Conservation (phyloP, 2,113 vertebrate species). For the Odocoileus hemionus region DNA sequence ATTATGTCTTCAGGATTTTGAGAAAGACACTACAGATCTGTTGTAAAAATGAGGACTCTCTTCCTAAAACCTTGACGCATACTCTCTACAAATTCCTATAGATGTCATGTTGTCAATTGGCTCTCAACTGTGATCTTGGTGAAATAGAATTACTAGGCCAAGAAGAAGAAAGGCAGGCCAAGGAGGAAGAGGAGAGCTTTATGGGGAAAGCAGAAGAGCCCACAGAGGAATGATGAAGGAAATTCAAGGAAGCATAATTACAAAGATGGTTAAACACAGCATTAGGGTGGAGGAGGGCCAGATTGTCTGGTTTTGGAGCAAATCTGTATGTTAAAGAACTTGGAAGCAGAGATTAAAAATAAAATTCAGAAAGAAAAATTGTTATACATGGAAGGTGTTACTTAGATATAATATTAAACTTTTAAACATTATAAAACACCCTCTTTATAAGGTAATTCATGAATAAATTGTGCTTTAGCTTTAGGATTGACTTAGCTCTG, state of each 20-base stretch:
- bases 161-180: background rate
- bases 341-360: slow-evolving; percentile 11
- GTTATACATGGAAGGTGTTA: slow-evolving; percentile 6
- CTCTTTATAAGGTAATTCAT: slow-evolving; percentile 40
- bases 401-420: slow-evolving; percentile 32
- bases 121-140: slow-evolving; percentile 5
- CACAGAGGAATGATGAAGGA: background rate
- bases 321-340: background rate
- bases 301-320: background rate
- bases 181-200: background rate
- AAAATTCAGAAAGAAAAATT: background rate
- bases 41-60: background rate
- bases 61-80: background rate
- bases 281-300: background rate
- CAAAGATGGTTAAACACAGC: background rate
- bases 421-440: slow-evolving; percentile 49
- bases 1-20: slow-evolving; percentile 9
- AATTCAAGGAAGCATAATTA: background rate
- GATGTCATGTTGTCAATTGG: background rate
- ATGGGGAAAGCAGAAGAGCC: background rate
- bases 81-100: background rate
- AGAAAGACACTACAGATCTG: slow-evolving; percentile 44
- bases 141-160: background rate
- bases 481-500: slow-evolving; percentile 52
- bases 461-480: slow-evolving; percentile 38